Conservation (phyloP, 2,888 invertebrate species). For the Hyposoter didymator region DNA sequence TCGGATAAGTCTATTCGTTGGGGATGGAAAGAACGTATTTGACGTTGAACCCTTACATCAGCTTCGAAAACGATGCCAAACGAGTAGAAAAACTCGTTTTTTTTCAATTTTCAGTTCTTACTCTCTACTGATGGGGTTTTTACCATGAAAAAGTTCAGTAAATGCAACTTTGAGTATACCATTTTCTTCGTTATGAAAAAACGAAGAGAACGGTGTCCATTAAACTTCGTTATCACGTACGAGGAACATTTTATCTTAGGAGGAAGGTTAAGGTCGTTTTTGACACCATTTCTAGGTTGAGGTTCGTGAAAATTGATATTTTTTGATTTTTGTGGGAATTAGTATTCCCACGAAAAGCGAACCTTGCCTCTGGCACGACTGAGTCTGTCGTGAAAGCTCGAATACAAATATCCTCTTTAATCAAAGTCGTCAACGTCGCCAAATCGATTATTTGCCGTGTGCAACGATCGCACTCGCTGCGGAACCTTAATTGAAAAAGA, state of each 20-base stretch:
- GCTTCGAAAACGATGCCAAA: background rate
- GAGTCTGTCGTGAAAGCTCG: background rate
- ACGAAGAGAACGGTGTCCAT: background rate
- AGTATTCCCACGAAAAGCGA: background rate
- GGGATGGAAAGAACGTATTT: background rate
- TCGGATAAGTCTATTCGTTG: background rate
- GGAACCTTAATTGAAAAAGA: slow-evolving; percentile 26
- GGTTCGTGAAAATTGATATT: too few relatives aligned
- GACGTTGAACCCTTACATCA: too few relatives aligned
- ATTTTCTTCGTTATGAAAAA: background rate
- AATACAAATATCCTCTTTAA: background rate
- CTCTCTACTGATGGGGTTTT: background rate
- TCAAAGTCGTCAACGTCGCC: background rate
- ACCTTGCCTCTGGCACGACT: background rate
- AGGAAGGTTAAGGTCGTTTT: too few relatives aligned
- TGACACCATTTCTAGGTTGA: background rate
- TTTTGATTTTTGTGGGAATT: too few relatives aligned
- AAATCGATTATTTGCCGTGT: slow-evolving; percentile 20
- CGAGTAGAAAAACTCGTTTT: background rate
- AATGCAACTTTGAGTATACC: background rate
- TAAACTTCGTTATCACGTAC: too few relatives aligned
- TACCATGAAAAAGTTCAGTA: background rate
- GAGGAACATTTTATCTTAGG: too few relatives aligned
- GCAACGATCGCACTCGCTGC: background rate
- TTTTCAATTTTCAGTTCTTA: background rate